These are phyloP conservation scores for Onthophagus sagittarius DNA, from an alignment of 2,888 invertebrate species.

Conservation along the genomic window DNA sequence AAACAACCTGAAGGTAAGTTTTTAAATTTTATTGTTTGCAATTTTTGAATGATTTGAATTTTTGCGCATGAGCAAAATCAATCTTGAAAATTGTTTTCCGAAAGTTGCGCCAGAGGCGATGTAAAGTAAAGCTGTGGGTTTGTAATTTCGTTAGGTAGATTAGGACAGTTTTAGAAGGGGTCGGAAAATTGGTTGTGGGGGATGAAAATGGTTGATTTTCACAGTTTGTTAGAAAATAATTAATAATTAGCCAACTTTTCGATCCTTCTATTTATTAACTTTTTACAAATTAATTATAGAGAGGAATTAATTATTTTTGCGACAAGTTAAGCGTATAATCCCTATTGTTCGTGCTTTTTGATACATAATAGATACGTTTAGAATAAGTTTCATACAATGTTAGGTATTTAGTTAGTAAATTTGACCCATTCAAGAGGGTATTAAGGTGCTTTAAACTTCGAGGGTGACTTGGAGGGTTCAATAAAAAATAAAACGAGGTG, in stretches of 20 bases:
- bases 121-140: too few relatives aligned
- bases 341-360: background rate
- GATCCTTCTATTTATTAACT: too few relatives aligned
- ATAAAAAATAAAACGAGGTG: slow-evolving; percentile 2
- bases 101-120: too few relatives aligned
- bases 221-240: too few relatives aligned
- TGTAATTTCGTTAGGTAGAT: too few relatives aligned
- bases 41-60: background rate
- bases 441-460: slow-evolving; percentile 6
- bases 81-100: background rate
- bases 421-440: slow-evolving; percentile 8
- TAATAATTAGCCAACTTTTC: too few relatives aligned
- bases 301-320: too few relatives aligned
- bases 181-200: background rate
- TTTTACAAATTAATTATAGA: too few relatives aligned
- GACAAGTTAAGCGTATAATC: background rate
- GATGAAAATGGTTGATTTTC: background rate
- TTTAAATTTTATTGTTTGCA: slow-evolving; percentile 22
- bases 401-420: background rate
- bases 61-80: background rate
- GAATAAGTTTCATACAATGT: background rate
- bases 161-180: background rate
- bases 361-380: background rate
- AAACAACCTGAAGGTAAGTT: slow-evolving; percentile 39
- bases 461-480: slow-evolving; percentile 6